These are phyloP conservation scores for Hydroisotoma schaefferi DNA, from an alignment of 2,888 invertebrate genomes.

Conservation along the genomic window DNA sequence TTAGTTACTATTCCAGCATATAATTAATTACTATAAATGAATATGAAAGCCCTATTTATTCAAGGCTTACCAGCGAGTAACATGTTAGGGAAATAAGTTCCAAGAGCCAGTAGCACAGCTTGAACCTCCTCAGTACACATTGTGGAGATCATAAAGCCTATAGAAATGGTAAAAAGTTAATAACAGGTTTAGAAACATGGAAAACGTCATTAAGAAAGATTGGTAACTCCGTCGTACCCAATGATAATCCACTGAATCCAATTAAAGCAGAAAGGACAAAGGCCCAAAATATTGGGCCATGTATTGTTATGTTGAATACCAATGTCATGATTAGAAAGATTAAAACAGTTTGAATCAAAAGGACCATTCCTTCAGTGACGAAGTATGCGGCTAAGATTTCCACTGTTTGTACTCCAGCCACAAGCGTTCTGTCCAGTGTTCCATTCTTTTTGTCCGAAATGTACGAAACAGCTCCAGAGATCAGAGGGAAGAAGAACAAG, in stretches of 20 bases:
- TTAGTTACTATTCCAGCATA: not conserved
- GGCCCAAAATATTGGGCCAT: constrained; percentile 32
- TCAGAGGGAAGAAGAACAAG: constrained; percentile 37
- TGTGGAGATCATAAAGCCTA: constrained; percentile 83
- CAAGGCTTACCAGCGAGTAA: constrained; percentile 14
- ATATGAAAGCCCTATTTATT: too few species aligned
- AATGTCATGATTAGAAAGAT: constrained; percentile 31
- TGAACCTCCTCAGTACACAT: constrained; percentile 86
- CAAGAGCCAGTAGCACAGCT: constrained; percentile 66
- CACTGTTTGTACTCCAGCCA: constrained; percentile 53
- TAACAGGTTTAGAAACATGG: not conserved
- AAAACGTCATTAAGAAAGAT: not conserved
- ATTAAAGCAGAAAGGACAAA: constrained; percentile 26
- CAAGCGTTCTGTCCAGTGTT: constrained; percentile 36
- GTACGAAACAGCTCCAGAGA: constrained; percentile 39
- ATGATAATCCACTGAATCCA: constrained; percentile 32
- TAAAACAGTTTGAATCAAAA: constrained; percentile 30
- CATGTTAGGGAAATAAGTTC: constrained; percentile 34
- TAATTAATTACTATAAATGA: not conserved
- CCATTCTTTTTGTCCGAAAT: constrained; percentile 43
- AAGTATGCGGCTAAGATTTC: constrained; percentile 32
- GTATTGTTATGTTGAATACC: constrained; percentile 30
- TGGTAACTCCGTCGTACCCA: constrained; percentile 10
- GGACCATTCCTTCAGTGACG: constrained; percentile 27
- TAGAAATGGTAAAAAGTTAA: constrained; percentile 28